Base-by-base conservation (phyloP, 2,113 vertebrate species). In the Callipepla squamata region DNA sequence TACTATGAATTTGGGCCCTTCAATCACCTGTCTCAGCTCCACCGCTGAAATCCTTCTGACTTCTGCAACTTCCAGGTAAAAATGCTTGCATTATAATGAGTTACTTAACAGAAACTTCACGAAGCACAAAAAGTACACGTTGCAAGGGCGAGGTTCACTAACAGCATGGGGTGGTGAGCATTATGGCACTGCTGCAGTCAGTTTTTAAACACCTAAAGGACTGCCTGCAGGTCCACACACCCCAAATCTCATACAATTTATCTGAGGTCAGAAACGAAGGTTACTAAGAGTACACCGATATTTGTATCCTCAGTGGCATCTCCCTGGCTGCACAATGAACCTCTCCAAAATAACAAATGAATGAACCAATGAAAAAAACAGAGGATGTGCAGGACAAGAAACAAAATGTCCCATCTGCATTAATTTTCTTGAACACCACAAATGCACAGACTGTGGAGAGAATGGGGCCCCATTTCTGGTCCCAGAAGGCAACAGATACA, bases 11-110 rank as follows among this genome's bases (percentile, higher is more conserved):
- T 83, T 3, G 0, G n/a, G 59, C 92, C 44, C 87, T 81, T 76
- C 72, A 93, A 92, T 79, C 75, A 72, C 36, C 75, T 81, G 40
- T 65, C 81, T 51, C 61, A 92, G 63, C 76, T 89, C 50, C 63
- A 26, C 28, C 68, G 22, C 67, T 77, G 65, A 92, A 92, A 77
- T 62, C 73, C 53, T 84, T 58, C 74, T 34, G 47, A 77, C 50
- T 66, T 58, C 58, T 69, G 32, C 75, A 79, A 85, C 92, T 40
- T 38, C 38, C 66, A 40, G 19, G 59, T 58, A 86, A 83, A 84
- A 89, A 63, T 25, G n/a, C 73, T 84, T 45, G 13, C 11, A 25
- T 93, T 85, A 42, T 45, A 79, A 62, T 11, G 26, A 67, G 11
- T 61, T 87, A 83, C 58, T 90, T 90, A 65, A 78, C n/a, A 87